A percentile compares a stretch with the other conserved stretches of the same genome.
phyloP scores from a whole-genome alignment of 2,888 invertebrate genomes.

The Tinea pellionella region DNA sequence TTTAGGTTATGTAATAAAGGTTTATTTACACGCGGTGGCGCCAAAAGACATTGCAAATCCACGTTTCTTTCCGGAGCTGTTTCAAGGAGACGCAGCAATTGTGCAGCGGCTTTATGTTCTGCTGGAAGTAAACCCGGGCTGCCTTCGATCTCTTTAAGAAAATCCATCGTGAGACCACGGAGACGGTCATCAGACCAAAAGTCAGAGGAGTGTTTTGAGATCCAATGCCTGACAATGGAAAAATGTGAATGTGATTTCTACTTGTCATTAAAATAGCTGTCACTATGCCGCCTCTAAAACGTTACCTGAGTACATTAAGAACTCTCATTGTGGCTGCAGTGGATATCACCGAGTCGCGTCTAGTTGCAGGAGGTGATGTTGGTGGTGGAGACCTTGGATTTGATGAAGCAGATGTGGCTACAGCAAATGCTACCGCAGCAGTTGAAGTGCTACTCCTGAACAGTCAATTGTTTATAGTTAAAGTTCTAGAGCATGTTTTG shows the following conservation, averaged over 20 bases:
- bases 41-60: constrained; percentile 76
- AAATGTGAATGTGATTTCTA: not conserved
- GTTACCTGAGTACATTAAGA: constrained; percentile 80
- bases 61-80: constrained; percentile 78
- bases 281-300: not conserved
- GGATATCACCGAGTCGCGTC: constrained; percentile 83
- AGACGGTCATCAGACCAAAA: constrained; percentile 83
- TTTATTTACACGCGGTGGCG: constrained; percentile 73
- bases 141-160: constrained; percentile 88
- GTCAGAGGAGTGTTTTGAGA: constrained; percentile 90
- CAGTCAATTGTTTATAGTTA: constrained; percentile 14
- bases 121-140: constrained; percentile 86
- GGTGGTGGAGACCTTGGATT: constrained; percentile 78
- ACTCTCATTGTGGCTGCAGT: constrained; percentile 96
- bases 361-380: constrained; percentile 61
- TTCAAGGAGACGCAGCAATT: constrained; percentile 80
- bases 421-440: constrained; percentile 92
- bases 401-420: constrained; percentile 88
- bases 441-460: constrained; percentile 85
- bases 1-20: too few relatives aligned
- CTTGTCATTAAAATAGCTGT: not conserved
- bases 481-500: constrained; percentile 7
- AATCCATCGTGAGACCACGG: constrained; percentile 82
- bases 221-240: constrained; percentile 79
- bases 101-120: constrained; percentile 89